These are phyloP conservation scores for Vulpes vulpes DNA, from an alignment of 2,113 vertebrate genomes.

Conservation along the genomic window DNA sequence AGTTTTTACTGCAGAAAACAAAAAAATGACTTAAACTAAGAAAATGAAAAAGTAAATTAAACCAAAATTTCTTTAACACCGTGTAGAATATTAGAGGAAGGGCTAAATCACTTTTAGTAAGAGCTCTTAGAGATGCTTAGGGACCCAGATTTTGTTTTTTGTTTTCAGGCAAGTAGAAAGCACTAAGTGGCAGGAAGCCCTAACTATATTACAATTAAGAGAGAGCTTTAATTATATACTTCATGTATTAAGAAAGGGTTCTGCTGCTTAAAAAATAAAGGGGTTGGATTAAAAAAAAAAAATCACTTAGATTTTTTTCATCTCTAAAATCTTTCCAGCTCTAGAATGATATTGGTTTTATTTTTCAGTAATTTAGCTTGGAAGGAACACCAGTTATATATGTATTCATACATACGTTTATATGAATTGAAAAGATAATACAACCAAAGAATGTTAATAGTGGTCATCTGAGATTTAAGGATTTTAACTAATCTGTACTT, in stretches of 20 bases:
- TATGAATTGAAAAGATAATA: background rate
- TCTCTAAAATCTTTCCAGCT: constrained; percentile 34
- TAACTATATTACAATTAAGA: background rate
- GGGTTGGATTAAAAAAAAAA: background rate
- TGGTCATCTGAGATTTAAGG: constrained; percentile 32
- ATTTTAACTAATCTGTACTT: constrained; percentile 35
- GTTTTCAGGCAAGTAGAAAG: background rate
- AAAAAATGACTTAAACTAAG: constrained; percentile 79
- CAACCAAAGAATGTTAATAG: constrained; percentile 37
- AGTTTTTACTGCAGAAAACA: constrained; percentile 95
- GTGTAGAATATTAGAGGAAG: background rate
- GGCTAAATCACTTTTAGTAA: constrained; percentile 28
- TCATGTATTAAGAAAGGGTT: background rate
- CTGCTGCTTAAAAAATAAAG: constrained; percentile 28
- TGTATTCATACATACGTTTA: background rate
- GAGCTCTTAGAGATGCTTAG: background rate
- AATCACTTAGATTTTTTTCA: background rate
- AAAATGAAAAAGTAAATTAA: constrained; percentile 49
- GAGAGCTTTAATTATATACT: constrained; percentile 19
- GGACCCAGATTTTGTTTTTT: background rate
- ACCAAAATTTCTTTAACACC: constrained; percentile 46
- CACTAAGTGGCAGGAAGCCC: background rate
- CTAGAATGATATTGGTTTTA: background rate
- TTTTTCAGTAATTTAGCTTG: constrained; percentile 30
- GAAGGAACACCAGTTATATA: background rate